Base-by-base conservation (phyloP, 1,140 invertebrate species). In the Forficula auricularia region DNA sequence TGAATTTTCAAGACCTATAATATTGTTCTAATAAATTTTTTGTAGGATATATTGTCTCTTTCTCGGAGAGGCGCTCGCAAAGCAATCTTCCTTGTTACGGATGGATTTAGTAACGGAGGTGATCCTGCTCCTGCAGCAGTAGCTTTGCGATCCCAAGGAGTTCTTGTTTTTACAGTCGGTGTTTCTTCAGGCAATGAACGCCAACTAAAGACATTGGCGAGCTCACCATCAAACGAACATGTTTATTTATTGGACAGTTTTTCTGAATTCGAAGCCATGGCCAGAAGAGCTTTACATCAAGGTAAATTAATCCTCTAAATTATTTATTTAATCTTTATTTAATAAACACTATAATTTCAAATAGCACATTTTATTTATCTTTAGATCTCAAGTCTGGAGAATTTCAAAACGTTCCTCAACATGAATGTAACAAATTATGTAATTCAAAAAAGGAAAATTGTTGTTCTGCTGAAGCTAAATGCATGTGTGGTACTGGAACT, bases 31-130 rank as follows among this genome's bases (percentile, higher is more conserved):
- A 3, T 16, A 9, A 19, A 18, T 15, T 42, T 42, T 15, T 52
- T 52, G n/a, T 47, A 77, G 73, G 60, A 63, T 48, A 71, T 79
- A 12, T 61, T 79, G 3, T 50, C 58, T 34, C 57, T 62, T n/a
- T 58, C 61, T 9, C 58, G 76, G 3, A 50, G 55, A 6, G 57
- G 62, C n/a, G 65, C 75, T 0, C 59, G 56, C 33, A 77, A 76
- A 52, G 68, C 72, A 0, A 60, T 80, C 3, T 77, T 80, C 50
- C 55, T 82, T 0, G 68, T 82, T 37, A 80, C 77, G 2, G 77
- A 80, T 54, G 77, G 77, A 7, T 82, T 75, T 54, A 79, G 77
- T 15, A 82, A 79, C 54, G 76, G 75, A 0, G 76, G 74, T 0
- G 71, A 79, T 60, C 78, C 77, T 0, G 53, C 68, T 30, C 67